Base-by-base conservation (phyloP, 2,888 invertebrate species). In the Rotaria macrura region DNA sequence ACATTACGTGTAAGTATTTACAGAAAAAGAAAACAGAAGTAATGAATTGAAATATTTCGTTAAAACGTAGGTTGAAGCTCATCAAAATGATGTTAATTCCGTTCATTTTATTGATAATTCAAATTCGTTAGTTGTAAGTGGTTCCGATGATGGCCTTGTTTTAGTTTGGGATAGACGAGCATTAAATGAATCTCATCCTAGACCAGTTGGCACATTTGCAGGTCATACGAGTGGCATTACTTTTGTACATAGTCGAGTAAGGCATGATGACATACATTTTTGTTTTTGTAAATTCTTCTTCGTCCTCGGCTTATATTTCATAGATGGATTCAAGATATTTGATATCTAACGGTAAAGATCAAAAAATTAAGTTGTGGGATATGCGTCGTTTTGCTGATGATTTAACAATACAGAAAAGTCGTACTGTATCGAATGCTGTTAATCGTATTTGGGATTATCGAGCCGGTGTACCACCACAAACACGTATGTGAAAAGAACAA, bases 361-460 rank as follows among this genome's bases (percentile, higher is more conserved):
- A 95, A 91, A 94, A 94, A 47, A 94, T 95, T 87, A 95, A 95
- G 90, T 90, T 95, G 83, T 95, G 95, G 95, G 95, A 95, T 89
- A 92, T 95, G 88, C 92, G 95, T 85, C 91, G 92, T 29, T 94
- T 94, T 90, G 93, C 94, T 0, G 91, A 92, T 52, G 55, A 87
- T 40, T 88, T 88, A 49, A 89, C 88, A n/a, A 85, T 88, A 65
- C 87, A 88, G 85, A 89, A 83, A 23, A 79, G 83, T 49, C 43
- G 49, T 79, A 40, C 6, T 34, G 38, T 38, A 25, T 40, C 85
- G 14, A 74, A 25, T 38, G 25, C 29, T 79, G n/a, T 85, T 23
- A 29, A 34, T 40, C 34, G 14, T 40, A 6, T 20, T 10, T 52
- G 85, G 57, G 85, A 57, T 40, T 72, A 52, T 72, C 52, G 79